A percentile compares a stretch with the other conserved stretches of the same genome.
These are phyloP conservation scores for Coptodon bakossiorum DNA, from an alignment of 2,113 vertebrate species.

Conservation along the genomic window DNA sequence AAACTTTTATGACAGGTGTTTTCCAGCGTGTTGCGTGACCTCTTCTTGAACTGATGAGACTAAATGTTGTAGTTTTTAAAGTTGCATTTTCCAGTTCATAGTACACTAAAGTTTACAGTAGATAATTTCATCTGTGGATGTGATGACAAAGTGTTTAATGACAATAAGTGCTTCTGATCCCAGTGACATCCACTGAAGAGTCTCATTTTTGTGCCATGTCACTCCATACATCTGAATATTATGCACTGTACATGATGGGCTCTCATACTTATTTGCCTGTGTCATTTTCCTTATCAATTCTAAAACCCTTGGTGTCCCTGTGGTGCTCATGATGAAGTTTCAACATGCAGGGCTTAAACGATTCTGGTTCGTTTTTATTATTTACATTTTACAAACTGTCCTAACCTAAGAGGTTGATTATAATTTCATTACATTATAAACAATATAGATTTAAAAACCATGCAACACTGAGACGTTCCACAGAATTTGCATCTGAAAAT, in stretches of 20 bases:
- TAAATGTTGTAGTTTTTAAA: not conserved
- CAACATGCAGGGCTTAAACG: not conserved
- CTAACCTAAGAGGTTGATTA: not conserved
- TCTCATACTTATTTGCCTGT: not conserved
- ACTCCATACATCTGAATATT: not conserved
- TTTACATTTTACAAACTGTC: not conserved
- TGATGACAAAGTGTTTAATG: not conserved
- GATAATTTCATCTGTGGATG: not conserved
- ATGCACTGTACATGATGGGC: not conserved
- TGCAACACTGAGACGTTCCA: slow-evolving; percentile 10
- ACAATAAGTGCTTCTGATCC: not conserved
- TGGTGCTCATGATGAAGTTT: not conserved
- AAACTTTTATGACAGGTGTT: not conserved
- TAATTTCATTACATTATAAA: not conserved
- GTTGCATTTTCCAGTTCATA: not conserved
- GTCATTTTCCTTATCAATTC: not conserved
- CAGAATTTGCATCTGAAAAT: not conserved
- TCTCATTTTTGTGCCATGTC: not conserved
- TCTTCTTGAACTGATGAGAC: not conserved
- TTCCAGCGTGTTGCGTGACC: accelerated
- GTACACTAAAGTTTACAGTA: not conserved
- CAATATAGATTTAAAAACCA: not conserved
- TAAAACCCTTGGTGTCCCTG: not conserved
- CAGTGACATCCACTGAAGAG: not conserved
- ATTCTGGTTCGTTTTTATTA: not conserved